Evolutionary conservation across 2,797 vertebrate genomes (phyloP), one percentile per base, ranked within the genome.

Genomic region (Diplodus sargus): DNA sequence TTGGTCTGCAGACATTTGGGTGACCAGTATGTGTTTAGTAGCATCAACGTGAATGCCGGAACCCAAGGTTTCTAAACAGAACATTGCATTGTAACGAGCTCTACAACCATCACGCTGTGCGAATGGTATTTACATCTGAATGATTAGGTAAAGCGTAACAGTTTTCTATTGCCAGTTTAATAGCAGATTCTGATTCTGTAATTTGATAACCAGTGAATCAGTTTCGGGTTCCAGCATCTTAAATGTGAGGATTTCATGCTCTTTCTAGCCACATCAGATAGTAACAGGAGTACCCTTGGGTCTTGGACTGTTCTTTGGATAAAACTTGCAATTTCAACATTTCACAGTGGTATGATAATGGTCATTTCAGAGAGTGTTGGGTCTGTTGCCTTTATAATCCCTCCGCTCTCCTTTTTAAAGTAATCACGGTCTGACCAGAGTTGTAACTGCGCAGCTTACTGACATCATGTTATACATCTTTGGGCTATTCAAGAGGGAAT

Each of bases 401-500:
- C 17, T 22, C 54, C 4, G 1, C 5, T 18, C 10, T 45, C 39
- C 17, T 61, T 15, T 15, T 52, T 47, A 60, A 56, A 45, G 52
- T 53, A 59, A 64, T 70, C 49, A 30, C 60, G 60, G 10, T 17
- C 56, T 59, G 59, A 78, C 76, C 42, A 14, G 43, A 47, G 22
- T 15, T 43, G 42, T 70, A 39, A 61, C 22, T 28, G 23, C 72
- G 65, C 63, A 39, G 62, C 61, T 62, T 54, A n/a, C 2, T 66
- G 74, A 28, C 61, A 54, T 79, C 53, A 54, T 25, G 78, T 75
- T 63, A 16, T 42, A 59, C 47, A 71, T 77, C 71, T 78, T 71
- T 1, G 20, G 70, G 67, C 62, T 51, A 34, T 75, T 77, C 15
- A 69, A 79, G 71, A 28, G 54, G 71, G 81, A 81, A 76, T 15